These are phyloP conservation scores for Leucophenga maculata DNA, from an alignment of 2,888 invertebrate species.

Conservation along the genomic window DNA sequence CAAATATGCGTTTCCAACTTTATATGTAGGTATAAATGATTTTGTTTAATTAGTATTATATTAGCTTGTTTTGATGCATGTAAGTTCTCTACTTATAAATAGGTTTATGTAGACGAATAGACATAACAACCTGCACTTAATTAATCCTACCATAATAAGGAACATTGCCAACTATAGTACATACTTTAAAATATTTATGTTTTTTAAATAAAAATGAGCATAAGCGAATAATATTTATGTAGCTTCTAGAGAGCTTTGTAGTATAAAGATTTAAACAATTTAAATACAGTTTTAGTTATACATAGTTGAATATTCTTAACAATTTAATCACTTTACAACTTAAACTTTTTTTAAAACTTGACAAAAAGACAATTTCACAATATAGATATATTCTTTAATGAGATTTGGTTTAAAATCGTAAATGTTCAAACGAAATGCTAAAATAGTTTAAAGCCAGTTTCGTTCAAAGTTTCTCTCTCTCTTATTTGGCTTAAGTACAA, in stretches of 20 bases:
- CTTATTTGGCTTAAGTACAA: not conserved
- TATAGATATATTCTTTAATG: too few relatives aligned
- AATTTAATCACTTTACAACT: not conserved
- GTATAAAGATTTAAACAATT: not conserved
- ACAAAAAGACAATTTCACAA: too few relatives aligned
- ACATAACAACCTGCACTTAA: conserved; percentile 32
- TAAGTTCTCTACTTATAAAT: conserved; percentile 6
- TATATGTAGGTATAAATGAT: conserved; percentile 39
- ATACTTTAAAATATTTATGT: conserved; percentile 25
- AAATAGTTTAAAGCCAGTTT: too few relatives aligned
- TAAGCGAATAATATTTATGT: conserved; percentile 10
- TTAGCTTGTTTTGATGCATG: not conserved
- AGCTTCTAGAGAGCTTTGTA: not conserved
- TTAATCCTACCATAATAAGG: conserved; percentile 23
- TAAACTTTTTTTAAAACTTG: too few relatives aligned
- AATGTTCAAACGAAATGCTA: too few relatives aligned
- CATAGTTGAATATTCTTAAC: not conserved
- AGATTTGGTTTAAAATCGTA: too few relatives aligned
- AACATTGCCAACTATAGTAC: not conserved
- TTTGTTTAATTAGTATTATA: conserved; percentile 30
- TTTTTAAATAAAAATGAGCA: conserved; percentile 42
- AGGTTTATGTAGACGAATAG: conserved; percentile 45
- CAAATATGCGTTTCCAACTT: conserved; percentile 40
- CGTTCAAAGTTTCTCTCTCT: too few relatives aligned
- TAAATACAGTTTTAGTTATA: too few relatives aligned